These are phyloP conservation scores for Idaea dimidiata DNA, from an alignment of 2,888 invertebrate species.

Conservation along the genomic window DNA sequence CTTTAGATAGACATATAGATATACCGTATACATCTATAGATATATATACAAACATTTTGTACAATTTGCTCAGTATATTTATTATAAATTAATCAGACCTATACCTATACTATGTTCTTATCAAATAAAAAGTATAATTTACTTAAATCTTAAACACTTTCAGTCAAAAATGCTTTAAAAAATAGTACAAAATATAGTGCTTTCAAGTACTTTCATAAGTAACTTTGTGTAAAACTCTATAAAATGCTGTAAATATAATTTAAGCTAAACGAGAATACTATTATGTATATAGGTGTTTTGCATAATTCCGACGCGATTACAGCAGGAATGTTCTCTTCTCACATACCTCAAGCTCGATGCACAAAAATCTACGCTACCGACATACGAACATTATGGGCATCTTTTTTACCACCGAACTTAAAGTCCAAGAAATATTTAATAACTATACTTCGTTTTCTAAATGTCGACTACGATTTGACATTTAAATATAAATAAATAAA, in stretches of 20 bases:
- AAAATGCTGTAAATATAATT: conserved; percentile 27
- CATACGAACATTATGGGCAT: background rate
- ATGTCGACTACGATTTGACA: too few relatives aligned
- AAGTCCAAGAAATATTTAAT: too few relatives aligned
- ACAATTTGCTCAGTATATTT: background rate
- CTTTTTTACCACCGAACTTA: too few relatives aligned
- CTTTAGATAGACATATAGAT: background rate
- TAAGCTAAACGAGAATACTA: conserved; percentile 11
- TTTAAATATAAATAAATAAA: too few relatives aligned
- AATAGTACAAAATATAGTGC: conserved; percentile 12
- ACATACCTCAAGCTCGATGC: background rate
- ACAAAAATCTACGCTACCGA: background rate
- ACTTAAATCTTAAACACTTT: conserved; percentile 18
- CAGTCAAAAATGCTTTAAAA: conserved; percentile 14
- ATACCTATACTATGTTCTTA: background rate
- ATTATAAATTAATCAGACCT: conserved; percentile 2
- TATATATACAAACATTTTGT: background rate
- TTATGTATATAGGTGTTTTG: conserved; percentile 10
- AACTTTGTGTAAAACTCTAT: conserved; percentile 22
- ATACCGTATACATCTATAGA: background rate
- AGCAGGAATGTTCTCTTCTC: conserved; percentile 5
- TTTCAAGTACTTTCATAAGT: conserved; percentile 18
- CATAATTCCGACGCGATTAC: conserved; percentile 27
- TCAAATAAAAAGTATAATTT: background rate
- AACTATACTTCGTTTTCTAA: too few relatives aligned